Percentiles rank a stretch among this genome's conserved stretches.
Conservation (phyloP, 2,888 invertebrate genomes). For the Piscicola geometra region DNA sequence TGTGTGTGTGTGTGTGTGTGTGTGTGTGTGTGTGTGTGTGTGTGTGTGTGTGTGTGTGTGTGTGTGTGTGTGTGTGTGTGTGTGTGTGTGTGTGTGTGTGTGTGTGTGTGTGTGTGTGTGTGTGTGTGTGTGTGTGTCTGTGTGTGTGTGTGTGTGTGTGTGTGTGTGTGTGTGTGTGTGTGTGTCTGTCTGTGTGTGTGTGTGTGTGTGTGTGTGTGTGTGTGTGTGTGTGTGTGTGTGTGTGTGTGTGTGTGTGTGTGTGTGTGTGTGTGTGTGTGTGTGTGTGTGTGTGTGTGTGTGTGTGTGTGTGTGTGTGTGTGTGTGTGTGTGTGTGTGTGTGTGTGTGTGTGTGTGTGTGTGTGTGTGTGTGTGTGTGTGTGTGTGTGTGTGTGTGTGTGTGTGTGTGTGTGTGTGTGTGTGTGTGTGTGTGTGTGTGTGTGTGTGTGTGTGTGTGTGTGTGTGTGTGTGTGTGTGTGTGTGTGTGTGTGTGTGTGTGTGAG, state of each 20-base stretch:
- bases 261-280: slow-evolving; percentile 30
- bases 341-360: slow-evolving; percentile 28
- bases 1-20: too few species aligned
- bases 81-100: too few species aligned
- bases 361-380: slow-evolving; percentile 28
- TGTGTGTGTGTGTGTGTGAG: slow-evolving; percentile 12
- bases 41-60: too few species aligned
- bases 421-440: slow-evolving; percentile 17
- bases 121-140: too few species aligned
- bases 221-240: background rate
- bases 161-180: too few species aligned
- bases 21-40: too few species aligned
- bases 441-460: slow-evolving; percentile 19
- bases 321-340: slow-evolving; percentile 25
- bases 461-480: slow-evolving; percentile 19
- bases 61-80: too few species aligned
- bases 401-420: slow-evolving; percentile 28
- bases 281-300: slow-evolving; percentile 28
- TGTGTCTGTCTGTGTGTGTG: too few species aligned
- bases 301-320: slow-evolving; percentile 31
- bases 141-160: too few species aligned
- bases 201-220: too few species aligned
- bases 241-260: slow-evolving; percentile 31
- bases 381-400: slow-evolving; percentile 27
- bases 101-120: too few species aligned